Evolutionary conservation across 2,888 invertebrate genomes (phyloP).

Genomic region (Parnassius orleans): DNA sequence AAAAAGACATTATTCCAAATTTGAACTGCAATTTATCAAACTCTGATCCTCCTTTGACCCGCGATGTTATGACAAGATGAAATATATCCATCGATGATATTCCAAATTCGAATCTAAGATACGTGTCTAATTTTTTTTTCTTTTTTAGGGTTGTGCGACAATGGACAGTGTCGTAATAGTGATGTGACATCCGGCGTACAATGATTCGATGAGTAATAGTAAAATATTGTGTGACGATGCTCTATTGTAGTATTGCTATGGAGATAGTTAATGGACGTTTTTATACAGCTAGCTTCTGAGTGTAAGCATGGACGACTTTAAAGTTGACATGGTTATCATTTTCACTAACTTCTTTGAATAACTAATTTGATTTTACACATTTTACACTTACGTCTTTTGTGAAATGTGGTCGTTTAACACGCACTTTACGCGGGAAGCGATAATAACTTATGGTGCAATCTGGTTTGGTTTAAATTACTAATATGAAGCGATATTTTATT

Average conservation of each 20-base stretch:
- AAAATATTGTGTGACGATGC: slow-evolving; percentile 35
- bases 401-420: slow-evolving; percentile 37
- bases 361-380: slow-evolving; percentile 1
- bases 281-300: slow-evolving; percentile 21
- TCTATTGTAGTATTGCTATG: slow-evolving; percentile 32
- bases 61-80: slow-evolving; percentile 79
- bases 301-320: not conserved
- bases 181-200: slow-evolving; percentile 71
- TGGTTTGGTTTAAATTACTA: slow-evolving; percentile 32
- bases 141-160: slow-evolving; percentile 42
- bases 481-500: slow-evolving; percentile 3
- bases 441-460: slow-evolving; percentile 17
- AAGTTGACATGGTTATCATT: not conserved
- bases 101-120: slow-evolving; percentile 62
- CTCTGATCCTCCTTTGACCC: slow-evolving; percentile 73
- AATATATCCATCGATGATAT: slow-evolving; percentile 76
- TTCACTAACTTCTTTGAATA: not conserved
- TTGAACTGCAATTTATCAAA: slow-evolving; percentile 78
- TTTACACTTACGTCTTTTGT: slow-evolving; percentile 20
- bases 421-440: slow-evolving; percentile 30
- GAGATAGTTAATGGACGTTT: slow-evolving; percentile 18
- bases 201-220: slow-evolving; percentile 67
- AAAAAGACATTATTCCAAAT: slow-evolving; percentile 80
- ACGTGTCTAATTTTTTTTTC: slow-evolving; percentile 51
- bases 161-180: slow-evolving; percentile 49